Base-by-base conservation (phyloP, 2,113 vertebrate species). In the Podiceps cristatus region DNA sequence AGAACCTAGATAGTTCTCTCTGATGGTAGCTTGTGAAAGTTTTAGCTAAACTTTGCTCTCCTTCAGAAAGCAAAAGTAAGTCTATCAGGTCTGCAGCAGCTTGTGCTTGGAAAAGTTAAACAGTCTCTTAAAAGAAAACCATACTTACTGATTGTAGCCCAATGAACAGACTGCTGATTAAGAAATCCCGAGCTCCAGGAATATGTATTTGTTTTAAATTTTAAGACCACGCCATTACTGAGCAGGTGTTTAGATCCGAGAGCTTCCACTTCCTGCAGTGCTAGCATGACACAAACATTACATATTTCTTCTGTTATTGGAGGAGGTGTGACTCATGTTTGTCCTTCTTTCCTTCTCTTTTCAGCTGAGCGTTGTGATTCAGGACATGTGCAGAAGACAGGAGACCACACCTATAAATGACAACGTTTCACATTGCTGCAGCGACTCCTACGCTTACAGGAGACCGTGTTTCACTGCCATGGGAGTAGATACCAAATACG, bases 401-500 rank as follows among this genome's bases (percentile, higher is more conserved):
- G 64, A 97, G 79, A 64, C 24, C 23, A 78, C 16, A 4, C 97
- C 97, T 3, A 11, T 98, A 16, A 98, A 98, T 3, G 93, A 98
- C 7, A 71, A 98, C 0, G 93, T 98, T 7, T 47, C 88, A 4
- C 97, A 90, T 1, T 98, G 98, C 97, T 98, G 98, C 89, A 88
- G 72, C 0, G 93, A 98, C 1, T 96, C 97, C 4, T 98, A 98
- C 8, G 71, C 97, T 7, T 18, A 74, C 80, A 97, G 91, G 86
- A 97, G 98, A 60, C 95, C 97, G 0, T 98, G 98, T 25, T 98
- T 98, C 89, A 97, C 96, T 50, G 88, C 82, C 47, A 58, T 98
- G 82, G 95, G 95, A 15, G 22, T 87, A 3, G 98, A 98, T 7
- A 88, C 96, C 64, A 97, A 97, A 64, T 98, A 98, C 0, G 90